These are phyloP conservation scores for Ciconia stormi DNA, from an alignment of 2,113 vertebrate genomes.

Conservation along the genomic window DNA sequence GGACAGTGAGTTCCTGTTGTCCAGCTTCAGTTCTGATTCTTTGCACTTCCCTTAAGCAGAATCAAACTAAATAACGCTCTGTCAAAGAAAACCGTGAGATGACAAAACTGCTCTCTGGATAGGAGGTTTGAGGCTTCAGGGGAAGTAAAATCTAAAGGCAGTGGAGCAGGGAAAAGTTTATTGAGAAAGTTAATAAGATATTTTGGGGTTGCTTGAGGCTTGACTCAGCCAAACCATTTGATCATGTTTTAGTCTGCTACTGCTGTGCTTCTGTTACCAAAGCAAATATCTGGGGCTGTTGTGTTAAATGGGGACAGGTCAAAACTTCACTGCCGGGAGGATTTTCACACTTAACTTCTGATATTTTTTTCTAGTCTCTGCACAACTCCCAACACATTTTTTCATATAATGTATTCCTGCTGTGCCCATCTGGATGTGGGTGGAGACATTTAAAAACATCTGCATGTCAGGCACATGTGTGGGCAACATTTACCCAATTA, in stretches of 20 bases:
- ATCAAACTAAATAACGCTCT: not conserved
- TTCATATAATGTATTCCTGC: conserved; percentile 37
- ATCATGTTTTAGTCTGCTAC: not conserved
- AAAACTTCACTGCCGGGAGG: not conserved
- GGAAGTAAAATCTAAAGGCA: not conserved
- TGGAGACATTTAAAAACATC: conserved; percentile 38
- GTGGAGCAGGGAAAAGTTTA: not conserved
- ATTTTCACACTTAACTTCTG: conserved; percentile 23
- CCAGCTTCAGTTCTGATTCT: not conserved
- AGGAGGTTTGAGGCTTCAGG: not conserved
- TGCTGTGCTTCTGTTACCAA: not conserved
- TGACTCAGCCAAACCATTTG: not conserved
- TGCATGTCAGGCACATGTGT: conserved; percentile 22
- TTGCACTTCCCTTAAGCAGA: not conserved
- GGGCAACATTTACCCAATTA: conserved; percentile 22
- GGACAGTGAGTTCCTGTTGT: not conserved
- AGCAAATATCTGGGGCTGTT: conserved; percentile 2
- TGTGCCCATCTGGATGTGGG: conserved; percentile 63
- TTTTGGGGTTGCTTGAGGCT: not conserved
- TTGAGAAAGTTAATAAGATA: not conserved
- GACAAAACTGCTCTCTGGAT: not conserved
- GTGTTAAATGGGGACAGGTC: conserved; percentile 26
- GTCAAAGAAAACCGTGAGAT: not conserved
- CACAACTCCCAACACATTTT: not conserved
- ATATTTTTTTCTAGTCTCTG: conserved; percentile 19